Evolutionary conservation across 2,797 vertebrate genomes (phyloP).

Genomic region (Bradypus variegatus): DNA sequence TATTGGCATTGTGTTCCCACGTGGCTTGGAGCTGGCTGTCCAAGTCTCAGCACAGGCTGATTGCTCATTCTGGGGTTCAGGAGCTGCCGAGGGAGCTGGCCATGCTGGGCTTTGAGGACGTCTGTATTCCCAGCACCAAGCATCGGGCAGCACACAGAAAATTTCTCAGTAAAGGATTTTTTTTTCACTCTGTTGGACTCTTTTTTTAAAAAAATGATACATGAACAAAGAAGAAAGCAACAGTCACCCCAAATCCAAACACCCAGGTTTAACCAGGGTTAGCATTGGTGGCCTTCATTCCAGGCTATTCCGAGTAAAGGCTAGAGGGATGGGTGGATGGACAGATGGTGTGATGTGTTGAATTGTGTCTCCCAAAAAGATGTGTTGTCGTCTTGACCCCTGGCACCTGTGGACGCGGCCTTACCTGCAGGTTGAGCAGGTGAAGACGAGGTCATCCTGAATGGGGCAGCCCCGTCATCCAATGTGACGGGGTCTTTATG

Average conservation of each 20-base stretch:
- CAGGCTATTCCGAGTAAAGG: neutral
- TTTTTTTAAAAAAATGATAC: neutral
- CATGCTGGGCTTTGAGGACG: fast-evolving
- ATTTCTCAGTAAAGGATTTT: neutral
- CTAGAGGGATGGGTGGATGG: neutral
- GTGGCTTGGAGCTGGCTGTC: neutral
- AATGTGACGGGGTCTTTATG: too few relatives aligned
- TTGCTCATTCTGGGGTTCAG: fast-evolving
- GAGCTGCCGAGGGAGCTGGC: fast-evolving
- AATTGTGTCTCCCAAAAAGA: too few relatives aligned
- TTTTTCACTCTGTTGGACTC: neutral
- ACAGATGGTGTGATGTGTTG: neutral
- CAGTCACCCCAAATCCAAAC: neutral
- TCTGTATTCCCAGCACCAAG: neutral
- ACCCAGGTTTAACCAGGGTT: neutral
- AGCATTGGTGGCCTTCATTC: neutral
- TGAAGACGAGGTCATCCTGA: too few relatives aligned
- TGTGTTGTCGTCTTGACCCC: too few relatives aligned
- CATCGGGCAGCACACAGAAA: neutral
- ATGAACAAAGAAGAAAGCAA: neutral
- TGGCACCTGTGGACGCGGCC: too few relatives aligned
- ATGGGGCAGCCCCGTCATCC: too few relatives aligned
- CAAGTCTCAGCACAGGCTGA: fast-evolving
- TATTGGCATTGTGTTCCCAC: neutral
- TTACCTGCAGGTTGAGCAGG: too few relatives aligned